Base-by-base conservation (phyloP, 2,113 vertebrate species). In the Hiodon tergisus region DNA sequence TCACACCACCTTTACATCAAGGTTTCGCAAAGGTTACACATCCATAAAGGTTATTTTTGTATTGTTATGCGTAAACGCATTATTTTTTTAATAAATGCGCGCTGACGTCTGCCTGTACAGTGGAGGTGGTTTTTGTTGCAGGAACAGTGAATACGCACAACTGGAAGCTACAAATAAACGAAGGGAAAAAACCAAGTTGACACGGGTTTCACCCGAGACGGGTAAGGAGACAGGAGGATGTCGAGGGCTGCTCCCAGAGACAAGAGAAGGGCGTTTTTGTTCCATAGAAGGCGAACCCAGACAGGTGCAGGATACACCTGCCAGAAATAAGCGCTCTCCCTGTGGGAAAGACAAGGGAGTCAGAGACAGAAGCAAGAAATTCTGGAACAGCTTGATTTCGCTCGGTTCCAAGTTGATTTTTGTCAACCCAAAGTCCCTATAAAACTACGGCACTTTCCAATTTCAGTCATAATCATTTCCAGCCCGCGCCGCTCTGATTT, bases 301-400 rank as follows among this genome's bases (percentile, higher is more conserved):
- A 73, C 72, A 73, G 72, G 48, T 73, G 72, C 60, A 17, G 17
- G 59, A 65, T 63, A 14, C 59, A 65, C 72, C 48, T 62, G 59
- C 60, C 6, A 59, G 31, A 3, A 6, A 59, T 58, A 65, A 52
- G n/a, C 16, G 52, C 46, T 55, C n/a, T 54, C 46, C 48, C 72
- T 65, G 50, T 48, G 16, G 60, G 14, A 69, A 73, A 65, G 72
- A 53, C 72, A 13, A 52, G 61, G 51, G 59, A 73, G 17, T 63
- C 52, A 59, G 53, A 17, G 46, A 31, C 48, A 65, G 61, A n/a
- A 8, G 52, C 47, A 73, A 65, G 59, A 73, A 53, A 65, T 73
- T 59, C 51, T 13, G 60, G 16, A 73, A 63, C 72, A 73, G 59
- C 60, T 63, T 73, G 72, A 47, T 7, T 51, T 54, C 14, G 62